Base-by-base conservation (phyloP, 1,140 invertebrate genomes). In the Heliconius himera region DNA sequence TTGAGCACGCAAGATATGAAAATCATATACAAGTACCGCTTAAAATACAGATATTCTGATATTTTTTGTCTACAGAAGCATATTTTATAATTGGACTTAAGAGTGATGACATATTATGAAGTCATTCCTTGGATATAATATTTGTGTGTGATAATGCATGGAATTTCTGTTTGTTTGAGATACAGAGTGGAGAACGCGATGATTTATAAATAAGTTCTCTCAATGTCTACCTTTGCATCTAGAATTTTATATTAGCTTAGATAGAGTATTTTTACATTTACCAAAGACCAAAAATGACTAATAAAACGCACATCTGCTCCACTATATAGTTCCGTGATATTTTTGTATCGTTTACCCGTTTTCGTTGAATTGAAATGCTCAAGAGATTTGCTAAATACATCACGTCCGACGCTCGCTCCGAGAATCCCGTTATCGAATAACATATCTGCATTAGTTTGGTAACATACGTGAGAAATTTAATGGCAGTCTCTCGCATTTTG, bases 351-450 rank as follows among this genome's bases (percentile, higher is more conserved):
- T 81, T 70, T 38, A 56, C 36, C 26, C 46, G 73, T 22, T 77
- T 84, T 82, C 81, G 74, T 76, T 75, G 74, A 82, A 77, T 77
- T 66, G 78, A 78, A 79, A 79, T 81, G 51, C 70, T 82, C 56
- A 79, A 73, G 70, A 73, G 36, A 51, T 80, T 80, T 18, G 66
- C 73, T 80, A 77, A 82, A 79, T 77, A 78, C 78, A 79, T 84
- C 81, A 82, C 83, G 81, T 82, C 41, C 70, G 74, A 76, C 41
- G 51, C 36, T 46, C 41, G 66, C 41, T 78, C 76, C 49, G 33
- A 83, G 84, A 83, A 84, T 83, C 75, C 86, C 84, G 87, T 86
- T 90, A 90, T 86, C 84, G 79, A 72, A 73, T 80, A 76, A 78
- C 84, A 82, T 83, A 87, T 87, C 81, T 84, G 77, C 82, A 85